These are phyloP conservation scores for Echinarachnius parma DNA, from an alignment of 53 echinoderm and acorn worm species.

Conservation along the genomic window DNA sequence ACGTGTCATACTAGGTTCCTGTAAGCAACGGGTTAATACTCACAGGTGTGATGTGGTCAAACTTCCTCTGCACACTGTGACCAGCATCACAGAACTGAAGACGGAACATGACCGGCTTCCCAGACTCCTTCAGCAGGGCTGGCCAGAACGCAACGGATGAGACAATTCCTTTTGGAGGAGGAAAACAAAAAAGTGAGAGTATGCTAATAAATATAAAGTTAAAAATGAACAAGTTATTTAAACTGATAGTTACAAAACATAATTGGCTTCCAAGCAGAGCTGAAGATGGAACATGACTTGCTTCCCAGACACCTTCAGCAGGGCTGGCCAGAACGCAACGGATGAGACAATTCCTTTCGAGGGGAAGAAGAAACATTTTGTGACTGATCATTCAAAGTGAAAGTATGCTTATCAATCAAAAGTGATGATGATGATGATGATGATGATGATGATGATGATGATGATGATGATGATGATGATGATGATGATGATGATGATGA, in stretches of 20 bases:
- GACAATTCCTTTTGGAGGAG: slow-evolving; percentile 63
- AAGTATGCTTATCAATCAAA: not conserved
- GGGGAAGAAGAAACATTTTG: not conserved
- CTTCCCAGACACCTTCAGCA: slow-evolving; percentile 62
- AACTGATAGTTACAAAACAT: too few species aligned
- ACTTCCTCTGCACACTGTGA: slow-evolving; percentile 83
- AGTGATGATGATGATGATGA: not conserved
- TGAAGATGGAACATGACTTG: slow-evolving; percentile 78
- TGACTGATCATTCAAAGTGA: too few species aligned
- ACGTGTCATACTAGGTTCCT: too few species aligned
- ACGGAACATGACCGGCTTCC: slow-evolving; percentile 73
- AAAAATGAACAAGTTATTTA: too few species aligned
- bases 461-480: not conserved
- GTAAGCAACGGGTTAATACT: too few species aligned
- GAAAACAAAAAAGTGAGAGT: not conserved
- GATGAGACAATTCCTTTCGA: not conserved
- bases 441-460: not conserved
- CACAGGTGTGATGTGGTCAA: slow-evolving; percentile 96
- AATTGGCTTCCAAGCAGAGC: too few species aligned
- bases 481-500: not conserved
- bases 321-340: slow-evolving; percentile 83
- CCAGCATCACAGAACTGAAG: slow-evolving; percentile 99
- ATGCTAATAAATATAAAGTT: too few species aligned
- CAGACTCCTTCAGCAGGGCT: slow-evolving; percentile 61
- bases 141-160: slow-evolving; percentile 90